Conservation (phyloP, 2,888 invertebrate genomes). For the Invenusta paracnida region DNA sequence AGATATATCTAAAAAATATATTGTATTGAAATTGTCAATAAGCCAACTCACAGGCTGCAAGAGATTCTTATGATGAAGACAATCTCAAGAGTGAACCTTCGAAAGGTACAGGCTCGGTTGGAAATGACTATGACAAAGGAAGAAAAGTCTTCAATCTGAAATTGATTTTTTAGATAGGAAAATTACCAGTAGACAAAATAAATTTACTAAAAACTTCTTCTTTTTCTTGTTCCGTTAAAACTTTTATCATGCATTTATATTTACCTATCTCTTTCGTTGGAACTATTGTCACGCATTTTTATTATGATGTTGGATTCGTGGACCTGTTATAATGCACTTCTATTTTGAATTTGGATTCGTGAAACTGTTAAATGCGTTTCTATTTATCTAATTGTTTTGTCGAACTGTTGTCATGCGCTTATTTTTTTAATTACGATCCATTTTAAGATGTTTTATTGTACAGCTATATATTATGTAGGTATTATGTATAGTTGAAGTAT, state of each 20-base stretch:
- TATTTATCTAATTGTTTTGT: constrained; percentile 10
- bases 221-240: not conserved
- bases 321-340: constrained; percentile 9
- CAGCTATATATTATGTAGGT: too few relatives aligned
- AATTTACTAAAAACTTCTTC: not conserved
- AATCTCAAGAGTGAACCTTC: not conserved
- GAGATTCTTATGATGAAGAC: not conserved
- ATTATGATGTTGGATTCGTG: not conserved
- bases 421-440: not conserved
- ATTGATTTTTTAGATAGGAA: constrained; percentile 3
- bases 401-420: not conserved
- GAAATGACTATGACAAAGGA: too few relatives aligned
- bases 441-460: too few relatives aligned
- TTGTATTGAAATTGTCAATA: not conserved
- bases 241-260: not conserved
- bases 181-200: not conserved
- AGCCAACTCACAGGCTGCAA: not conserved
- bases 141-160: too few relatives aligned
- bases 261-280: constrained; percentile 4
- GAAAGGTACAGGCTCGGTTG: not conserved
- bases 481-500: too few relatives aligned
- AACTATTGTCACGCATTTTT: constrained; percentile 23
- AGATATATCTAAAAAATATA: not conserved
- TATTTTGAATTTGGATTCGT: constrained; percentile 10
- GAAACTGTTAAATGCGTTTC: too few relatives aligned